These are phyloP conservation scores for Sebastolobus alascanus DNA, from an alignment of 2,797 vertebrate species.

Conservation along the genomic window DNA sequence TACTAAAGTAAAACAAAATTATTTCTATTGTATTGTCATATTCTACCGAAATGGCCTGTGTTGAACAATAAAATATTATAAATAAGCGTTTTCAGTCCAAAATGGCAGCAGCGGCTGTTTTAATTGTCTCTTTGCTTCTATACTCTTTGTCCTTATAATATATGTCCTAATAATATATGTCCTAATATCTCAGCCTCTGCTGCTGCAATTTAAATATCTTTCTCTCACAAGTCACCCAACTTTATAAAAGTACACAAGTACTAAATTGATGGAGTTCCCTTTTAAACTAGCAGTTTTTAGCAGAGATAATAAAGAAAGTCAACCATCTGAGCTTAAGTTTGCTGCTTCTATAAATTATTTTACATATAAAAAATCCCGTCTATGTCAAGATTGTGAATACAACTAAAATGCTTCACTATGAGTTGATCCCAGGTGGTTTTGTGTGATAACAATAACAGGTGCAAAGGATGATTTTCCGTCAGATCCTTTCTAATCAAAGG, in stretches of 20 bases:
- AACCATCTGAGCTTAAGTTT: neutral
- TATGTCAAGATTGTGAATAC: neutral
- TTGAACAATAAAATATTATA: too few species aligned
- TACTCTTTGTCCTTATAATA: too few species aligned
- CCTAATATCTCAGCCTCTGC: neutral
- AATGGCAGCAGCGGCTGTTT: too few species aligned
- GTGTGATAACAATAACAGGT: conserved; percentile 41
- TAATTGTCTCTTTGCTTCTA: too few species aligned
- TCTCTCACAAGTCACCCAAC: neutral
- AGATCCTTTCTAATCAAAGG: conserved; percentile 46
- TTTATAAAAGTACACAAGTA: neutral
- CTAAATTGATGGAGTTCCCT: neutral
- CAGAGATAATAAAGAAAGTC: neutral
- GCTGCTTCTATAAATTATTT: neutral
- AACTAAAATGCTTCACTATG: neutral
- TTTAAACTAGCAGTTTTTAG: neutral
- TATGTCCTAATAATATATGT: too few species aligned
- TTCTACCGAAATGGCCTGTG: too few species aligned
- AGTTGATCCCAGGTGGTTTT: conserved; percentile 1
- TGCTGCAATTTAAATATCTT: neutral
- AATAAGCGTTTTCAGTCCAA: too few species aligned
- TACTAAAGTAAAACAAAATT: too few species aligned
- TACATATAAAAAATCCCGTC: neutral
- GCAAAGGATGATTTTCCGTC: conserved; percentile 24
- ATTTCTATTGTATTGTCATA: too few species aligned